Evolutionary conservation across 92 coral and sea anemone genomes (phyloP).

Genomic region (Ricordea florida): DNA sequence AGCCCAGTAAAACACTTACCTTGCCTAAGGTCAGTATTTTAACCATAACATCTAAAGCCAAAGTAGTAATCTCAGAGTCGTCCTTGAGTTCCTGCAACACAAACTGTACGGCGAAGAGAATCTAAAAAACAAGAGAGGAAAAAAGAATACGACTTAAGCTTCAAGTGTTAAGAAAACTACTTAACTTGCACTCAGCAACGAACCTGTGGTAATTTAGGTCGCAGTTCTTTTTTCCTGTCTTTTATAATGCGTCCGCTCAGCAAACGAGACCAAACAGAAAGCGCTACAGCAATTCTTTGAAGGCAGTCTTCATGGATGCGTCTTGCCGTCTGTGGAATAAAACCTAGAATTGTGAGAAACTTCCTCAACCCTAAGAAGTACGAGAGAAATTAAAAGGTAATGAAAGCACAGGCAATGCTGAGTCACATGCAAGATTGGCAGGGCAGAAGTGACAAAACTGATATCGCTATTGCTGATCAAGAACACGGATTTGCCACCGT

Average conservation of each 20-base stretch:
- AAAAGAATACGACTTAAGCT: not conserved
- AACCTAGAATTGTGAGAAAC: not conserved
- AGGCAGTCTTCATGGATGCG: not conserved
- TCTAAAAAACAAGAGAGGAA: slow-evolving; percentile 19
- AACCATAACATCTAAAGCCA: slow-evolving; percentile 51
- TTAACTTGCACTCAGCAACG: not conserved
- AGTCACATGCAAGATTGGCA: no score
- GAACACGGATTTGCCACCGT: no score
- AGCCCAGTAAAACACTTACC: not conserved
- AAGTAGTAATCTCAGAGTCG: slow-evolving; percentile 9
- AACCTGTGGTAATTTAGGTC: slow-evolving; percentile 73
- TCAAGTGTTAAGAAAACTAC: not conserved
- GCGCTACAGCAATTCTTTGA: slow-evolving; percentile 34
- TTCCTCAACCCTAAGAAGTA: no score
- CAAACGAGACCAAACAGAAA: slow-evolving; percentile 68
- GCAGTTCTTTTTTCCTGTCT: slow-evolving; percentile 55
- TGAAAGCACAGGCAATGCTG: no score
- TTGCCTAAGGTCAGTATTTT: slow-evolving; percentile 70
- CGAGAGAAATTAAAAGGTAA: no score
- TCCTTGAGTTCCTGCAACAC: slow-evolving; percentile 45
- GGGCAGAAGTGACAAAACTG: not conserved
- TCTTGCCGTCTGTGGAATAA: slow-evolving; percentile 31
- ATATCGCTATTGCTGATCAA: no score
- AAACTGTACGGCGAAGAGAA: slow-evolving; percentile 70
- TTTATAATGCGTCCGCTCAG: slow-evolving; percentile 66